Evolutionary conservation across 2,797 vertebrate genomes (phyloP).

Genomic region (Halcyon smyrnensis): DNA sequence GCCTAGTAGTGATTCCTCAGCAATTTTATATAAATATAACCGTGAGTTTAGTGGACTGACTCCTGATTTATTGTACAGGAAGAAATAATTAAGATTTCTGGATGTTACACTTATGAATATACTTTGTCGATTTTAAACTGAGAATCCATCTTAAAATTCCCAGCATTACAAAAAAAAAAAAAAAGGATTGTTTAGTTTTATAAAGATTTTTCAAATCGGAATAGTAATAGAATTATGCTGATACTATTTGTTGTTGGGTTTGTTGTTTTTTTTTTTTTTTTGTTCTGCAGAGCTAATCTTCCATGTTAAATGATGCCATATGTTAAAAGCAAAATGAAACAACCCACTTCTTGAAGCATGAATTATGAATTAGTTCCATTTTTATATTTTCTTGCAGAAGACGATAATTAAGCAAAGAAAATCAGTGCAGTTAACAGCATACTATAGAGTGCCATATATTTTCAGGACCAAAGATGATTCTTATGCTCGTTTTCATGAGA

Average conservation of each 20-base stretch:
- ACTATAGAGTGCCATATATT: background rate
- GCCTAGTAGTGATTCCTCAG: background rate
- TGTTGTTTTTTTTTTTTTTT: background rate
- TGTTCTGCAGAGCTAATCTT: background rate
- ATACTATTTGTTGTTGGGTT: background rate
- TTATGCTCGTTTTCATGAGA: background rate
- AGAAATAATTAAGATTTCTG: background rate
- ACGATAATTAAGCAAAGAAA: background rate
- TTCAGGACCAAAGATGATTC: background rate
- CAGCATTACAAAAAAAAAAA: background rate
- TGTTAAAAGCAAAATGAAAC: constrained; percentile 35
- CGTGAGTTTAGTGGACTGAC: background rate
- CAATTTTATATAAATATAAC: background rate
- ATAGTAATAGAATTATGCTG: background rate
- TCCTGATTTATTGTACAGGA: background rate
- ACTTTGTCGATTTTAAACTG: background rate
- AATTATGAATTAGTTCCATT: constrained; percentile 46
- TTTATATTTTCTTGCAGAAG: constrained; percentile 17
- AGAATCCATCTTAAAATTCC: background rate
- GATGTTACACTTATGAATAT: background rate
- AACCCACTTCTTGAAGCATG: background rate
- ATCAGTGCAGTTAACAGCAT: background rate
- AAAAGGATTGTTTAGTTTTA: background rate
- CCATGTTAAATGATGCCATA: constrained; percentile 3
- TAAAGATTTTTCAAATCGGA: background rate